phyloP scores from a whole-genome alignment of 2,113 vertebrate species.

The Lepus americanus region DNA sequence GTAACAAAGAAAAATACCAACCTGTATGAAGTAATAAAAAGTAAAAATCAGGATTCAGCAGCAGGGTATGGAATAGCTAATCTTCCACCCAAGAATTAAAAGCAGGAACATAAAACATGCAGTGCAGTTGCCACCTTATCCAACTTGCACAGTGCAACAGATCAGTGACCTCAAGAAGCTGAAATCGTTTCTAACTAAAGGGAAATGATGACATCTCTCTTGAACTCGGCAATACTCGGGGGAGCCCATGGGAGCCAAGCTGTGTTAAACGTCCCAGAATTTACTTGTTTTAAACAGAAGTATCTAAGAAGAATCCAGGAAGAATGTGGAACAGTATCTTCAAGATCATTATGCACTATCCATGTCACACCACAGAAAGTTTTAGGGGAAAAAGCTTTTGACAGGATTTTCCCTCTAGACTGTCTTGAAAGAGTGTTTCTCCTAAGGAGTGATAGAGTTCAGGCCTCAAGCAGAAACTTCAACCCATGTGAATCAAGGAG shows the following conservation, averaged over 20 bases:
- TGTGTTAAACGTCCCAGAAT: background rate
- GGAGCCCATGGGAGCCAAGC: background rate
- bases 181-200: conserved; percentile 51
- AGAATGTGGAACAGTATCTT: background rate
- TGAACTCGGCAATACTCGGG: background rate
- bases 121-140: background rate
- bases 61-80: background rate
- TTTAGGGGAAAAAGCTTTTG: background rate
- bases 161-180: background rate
- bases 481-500: background rate
- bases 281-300: conserved; percentile 43
- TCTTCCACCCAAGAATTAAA: conserved; percentile 32
- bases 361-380: background rate
- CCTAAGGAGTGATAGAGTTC: background rate
- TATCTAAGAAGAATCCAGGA: background rate
- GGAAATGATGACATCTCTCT: background rate
- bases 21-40: background rate
- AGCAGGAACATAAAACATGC: background rate
- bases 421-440: conserved; percentile 12
- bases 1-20: background rate
- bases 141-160: background rate
- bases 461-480: conserved; percentile 1
- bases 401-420: background rate
- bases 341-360: conserved; percentile 13
- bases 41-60: background rate